phyloP scores from a whole-genome alignment of 1,140 invertebrate species.

The Melitaea cinxia region DNA sequence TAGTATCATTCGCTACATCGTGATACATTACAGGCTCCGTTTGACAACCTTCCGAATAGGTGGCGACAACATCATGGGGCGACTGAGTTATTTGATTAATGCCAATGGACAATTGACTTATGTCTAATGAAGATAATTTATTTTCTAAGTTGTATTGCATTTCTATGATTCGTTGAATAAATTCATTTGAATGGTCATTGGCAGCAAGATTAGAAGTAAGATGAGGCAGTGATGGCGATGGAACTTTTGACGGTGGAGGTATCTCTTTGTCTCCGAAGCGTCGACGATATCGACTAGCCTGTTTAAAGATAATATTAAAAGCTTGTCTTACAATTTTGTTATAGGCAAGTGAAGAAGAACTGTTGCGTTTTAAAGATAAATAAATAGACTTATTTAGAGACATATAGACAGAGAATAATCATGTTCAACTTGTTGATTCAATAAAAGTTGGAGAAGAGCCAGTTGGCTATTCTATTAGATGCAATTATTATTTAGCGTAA shows the following conservation, averaged over 20 bases:
- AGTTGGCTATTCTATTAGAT: slow-evolving; percentile 27
- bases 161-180: slow-evolving; percentile 63
- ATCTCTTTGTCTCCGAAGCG: slow-evolving; percentile 68
- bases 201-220: slow-evolving; percentile 50
- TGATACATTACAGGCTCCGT: slow-evolving; percentile 68
- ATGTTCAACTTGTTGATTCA: slow-evolving; percentile 30
- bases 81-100: slow-evolving; percentile 67
- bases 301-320: slow-evolving; percentile 53
- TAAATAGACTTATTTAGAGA: slow-evolving; percentile 30
- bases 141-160: slow-evolving; percentile 74
- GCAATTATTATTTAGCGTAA: slow-evolving; percentile 18
- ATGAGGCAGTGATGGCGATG: slow-evolving; percentile 53
- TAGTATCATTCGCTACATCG: slow-evolving; percentile 70
- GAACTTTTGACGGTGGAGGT: slow-evolving; percentile 53
- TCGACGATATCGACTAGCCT: slow-evolving; percentile 77
- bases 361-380: slow-evolving; percentile 14
- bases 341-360: neutral
- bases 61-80: slow-evolving; percentile 57
- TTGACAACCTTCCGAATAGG: slow-evolving; percentile 71
- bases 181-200: slow-evolving; percentile 54
- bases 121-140: slow-evolving; percentile 66
- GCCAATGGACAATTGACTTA: slow-evolving; percentile 60
- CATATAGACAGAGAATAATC: slow-evolving; percentile 31
- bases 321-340: slow-evolving; percentile 19
- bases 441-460: slow-evolving; percentile 28